A percentile compares a stretch with the other conserved stretches of the same genome.
Conservation (phyloP, 2,888 invertebrate genomes). For the Ligdia adustata region DNA sequence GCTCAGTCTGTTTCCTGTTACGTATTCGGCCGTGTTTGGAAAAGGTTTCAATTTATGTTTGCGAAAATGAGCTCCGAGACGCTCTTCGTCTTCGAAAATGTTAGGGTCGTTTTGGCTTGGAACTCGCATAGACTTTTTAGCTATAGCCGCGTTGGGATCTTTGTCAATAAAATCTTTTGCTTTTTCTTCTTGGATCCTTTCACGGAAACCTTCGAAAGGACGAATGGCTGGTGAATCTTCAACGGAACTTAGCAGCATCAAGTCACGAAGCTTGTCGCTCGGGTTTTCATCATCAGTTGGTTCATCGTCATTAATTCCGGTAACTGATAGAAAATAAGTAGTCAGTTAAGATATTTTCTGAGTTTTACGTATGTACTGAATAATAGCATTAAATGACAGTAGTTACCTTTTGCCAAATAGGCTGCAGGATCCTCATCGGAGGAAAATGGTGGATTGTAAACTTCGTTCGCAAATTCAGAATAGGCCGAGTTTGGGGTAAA, state of each 20-base stretch:
- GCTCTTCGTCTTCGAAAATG: slow-evolving; percentile 73
- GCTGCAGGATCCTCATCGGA: slow-evolving; percentile 72
- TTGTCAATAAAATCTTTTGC: slow-evolving; percentile 43
- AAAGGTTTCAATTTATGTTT: slow-evolving; percentile 67
- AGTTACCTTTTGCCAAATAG: slow-evolving; percentile 61
- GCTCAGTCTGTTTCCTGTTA: slow-evolving; percentile 62
- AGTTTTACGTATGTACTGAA: too few relatives aligned
- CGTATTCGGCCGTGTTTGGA: slow-evolving; percentile 72
- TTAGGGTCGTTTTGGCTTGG: slow-evolving; percentile 55
- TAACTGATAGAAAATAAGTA: slow-evolving; percentile 17
- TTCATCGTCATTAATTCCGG: slow-evolving; percentile 41
- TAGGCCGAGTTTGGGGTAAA: slow-evolving; percentile 88
- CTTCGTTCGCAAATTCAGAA: slow-evolving; percentile 91
- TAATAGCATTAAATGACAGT: not conserved
- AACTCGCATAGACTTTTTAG: slow-evolving; percentile 66
- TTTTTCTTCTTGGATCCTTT: slow-evolving; percentile 67
- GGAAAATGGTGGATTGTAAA: slow-evolving; percentile 88
- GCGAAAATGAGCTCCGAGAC: slow-evolving; percentile 75
- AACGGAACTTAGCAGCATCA: slow-evolving; percentile 61
- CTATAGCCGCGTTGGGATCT: slow-evolving; percentile 47
- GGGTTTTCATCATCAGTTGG: slow-evolving; percentile 53
- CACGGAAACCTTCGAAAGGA: slow-evolving; percentile 75
- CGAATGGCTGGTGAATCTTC: slow-evolving; percentile 66
- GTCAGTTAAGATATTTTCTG: not conserved
- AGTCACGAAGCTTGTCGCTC: slow-evolving; percentile 69